Evolutionary conservation across 2,113 vertebrate species (phyloP).

Genomic region (Mus musculus): GRCm39 chr17:49183001-49183500

Average conservation of each 20-base stretch:
- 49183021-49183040: not conserved
- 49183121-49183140: conserved; percentile 63
- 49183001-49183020: not conserved
- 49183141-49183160: conserved; percentile 63
- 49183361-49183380: not conserved
- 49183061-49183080: not conserved
- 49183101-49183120: conserved; percentile 53
- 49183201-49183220: conserved; percentile 65
- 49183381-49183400: too few species aligned
- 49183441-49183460: not conserved
- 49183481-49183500: not conserved
- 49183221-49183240: conserved; percentile 23
- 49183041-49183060: accelerated
- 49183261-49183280: not conserved
- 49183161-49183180: conserved; percentile 72
- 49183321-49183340: not conserved
- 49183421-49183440: not conserved
- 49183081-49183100: not conserved
- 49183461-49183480: not conserved
- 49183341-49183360: not conserved
- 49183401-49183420: not conserved
- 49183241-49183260: conserved; percentile 3
- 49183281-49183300: not conserved
- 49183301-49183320: not conserved
- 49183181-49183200: conserved; percentile 51